Evolutionary conservation across 2,888 invertebrate genomes (phyloP), one percentile per base, ranked within the genome.

Genomic region (Steinernema carpocapsae): DNA sequence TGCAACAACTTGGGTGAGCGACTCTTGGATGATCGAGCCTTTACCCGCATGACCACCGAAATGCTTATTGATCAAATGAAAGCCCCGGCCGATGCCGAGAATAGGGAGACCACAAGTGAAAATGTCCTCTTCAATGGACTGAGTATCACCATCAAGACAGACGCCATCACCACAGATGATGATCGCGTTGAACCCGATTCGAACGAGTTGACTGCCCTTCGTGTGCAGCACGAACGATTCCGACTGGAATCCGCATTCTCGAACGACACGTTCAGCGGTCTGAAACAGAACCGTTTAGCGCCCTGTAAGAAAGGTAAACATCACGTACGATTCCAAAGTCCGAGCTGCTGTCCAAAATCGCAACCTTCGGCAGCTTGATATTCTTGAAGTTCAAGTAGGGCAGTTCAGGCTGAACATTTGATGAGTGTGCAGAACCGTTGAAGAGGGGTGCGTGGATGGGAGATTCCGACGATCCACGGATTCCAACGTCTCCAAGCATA

Each of bases 51-150:
- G 92, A 0, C 99, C 99, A 0, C 94, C 95, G 87, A 95, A 95
- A 89, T 95, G 94, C 89, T 96, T 97, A 89, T 97, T 97, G 90
- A 99, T 91, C 93, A 99, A 93, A 91, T 99, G 97, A 94, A 99
- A 94, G 59, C 99, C 99, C 90, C 99, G 99, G 90, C 99, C 99
- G 88, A 99, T 99, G 84, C 97, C 97, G 90, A 90, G 77, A 79
- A 99, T 93, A 6, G 99, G 99, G 82, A 99, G 90, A 81, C 95
- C 95, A 89, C 95, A 93, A 89, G 93, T 92, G 90, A 99, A 99
- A 87, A 99, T 94, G 86, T 94, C 94, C 0, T 94, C 92, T 89
- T 99, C 97, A 19, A 95, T 95, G 88, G 92, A 90, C 17, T 97
- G 95, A 90, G 96, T 94, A 82, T 93, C 92, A 10, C 94, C 94